Base-by-base conservation (phyloP, 2,888 invertebrate genomes). In the Tenthredo livida region DNA sequence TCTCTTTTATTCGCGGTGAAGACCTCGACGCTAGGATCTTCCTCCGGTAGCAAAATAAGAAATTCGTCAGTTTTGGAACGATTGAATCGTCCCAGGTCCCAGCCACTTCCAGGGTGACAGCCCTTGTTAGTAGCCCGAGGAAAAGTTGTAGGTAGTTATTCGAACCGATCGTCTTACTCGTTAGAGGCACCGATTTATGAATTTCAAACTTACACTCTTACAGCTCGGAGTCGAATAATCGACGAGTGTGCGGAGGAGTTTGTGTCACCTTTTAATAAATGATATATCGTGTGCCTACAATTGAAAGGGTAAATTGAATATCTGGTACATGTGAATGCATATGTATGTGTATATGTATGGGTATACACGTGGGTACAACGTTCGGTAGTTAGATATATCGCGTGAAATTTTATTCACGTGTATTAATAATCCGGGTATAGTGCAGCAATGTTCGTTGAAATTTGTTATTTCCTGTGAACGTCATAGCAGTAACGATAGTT, bases 21-120 rank as follows among this genome's bases (percentile, higher is more conserved):
- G 29, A 80, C 80, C 61, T 80, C 80, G 58, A 58, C 61, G 58
- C 80, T n/a, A 37, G 80, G 80, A 80, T 80, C 80, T 80, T 80
- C 80, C 61, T 80, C 37, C 58, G 33, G 37, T n/a, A 12, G 7
- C 43, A 15, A 54, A 77, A 43, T 73, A 77, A 77, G 50, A 73
- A 73, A 77, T 29, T 29, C 50, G 33, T 77, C 47, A 73, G 73
- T 40, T 73, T 73, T 43, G 17, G 3, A n/a, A 10, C 73, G 73
- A 73, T 73, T 73, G 73, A 73, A 73, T 73, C 73, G 73, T 73
- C 21, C 47, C 25, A 25, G 40, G 12, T 12, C 2, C 25, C 12
- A 72, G 73, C 47, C 47, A 73, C 73, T 73, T n/a, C 12, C 43
- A 17, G 43, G 43, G 43, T 43, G 73, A 47, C 47, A 73, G 47